Evolutionary conservation across 1,140 invertebrate genomes (phyloP), one percentile per base, ranked within the genome.

Genomic region (Camponotus vicinus): DNA sequence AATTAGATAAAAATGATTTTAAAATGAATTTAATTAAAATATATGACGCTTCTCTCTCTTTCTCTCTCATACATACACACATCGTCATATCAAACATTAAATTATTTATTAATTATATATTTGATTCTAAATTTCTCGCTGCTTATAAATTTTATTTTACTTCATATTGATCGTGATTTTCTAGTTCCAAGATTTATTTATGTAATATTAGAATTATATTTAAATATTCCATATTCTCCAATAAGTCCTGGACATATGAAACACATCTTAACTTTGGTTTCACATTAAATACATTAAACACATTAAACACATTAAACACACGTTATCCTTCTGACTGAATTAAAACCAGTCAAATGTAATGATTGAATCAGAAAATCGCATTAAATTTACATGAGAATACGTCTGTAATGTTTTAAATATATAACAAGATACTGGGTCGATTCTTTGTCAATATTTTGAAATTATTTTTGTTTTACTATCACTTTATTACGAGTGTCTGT

Each of bases 401-500:
- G 8, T 52, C 18, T 5, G 13, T 57, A 69, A 79, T 7, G 13
- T 61, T 32, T 34, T 59, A 61, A 59, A 61, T 15, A 18, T 45
- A 9, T 27, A n/a, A 59, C 52, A 27, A 34, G 7, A 5, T 59
- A 18, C 21, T 40, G 5, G 37, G 59, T 15, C 5, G 21, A 70
- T 69, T 8, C n/a, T 57, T 57, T 21, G 49, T 11, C 57, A 13
- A 45, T 27, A 59, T 61, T 27, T 6, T 4, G 11, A 11, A 73
- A 69, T 82, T 61, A 71, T 82, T 59, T 55, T 21, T 45, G 55
- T 73, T 73, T 82, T 40, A 82, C 21, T 59, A 45, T 27, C 40
- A 59, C 67, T 73, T 82, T 27, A 27, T 73, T 73, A 73, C 27
- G 18, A 59, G 8, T 73, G 15, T 59, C 52, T 59, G 79, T 82